These are phyloP conservation scores for Protosalanx chinensis DNA, from an alignment of 2,797 vertebrate species.

Conservation along the genomic window DNA sequence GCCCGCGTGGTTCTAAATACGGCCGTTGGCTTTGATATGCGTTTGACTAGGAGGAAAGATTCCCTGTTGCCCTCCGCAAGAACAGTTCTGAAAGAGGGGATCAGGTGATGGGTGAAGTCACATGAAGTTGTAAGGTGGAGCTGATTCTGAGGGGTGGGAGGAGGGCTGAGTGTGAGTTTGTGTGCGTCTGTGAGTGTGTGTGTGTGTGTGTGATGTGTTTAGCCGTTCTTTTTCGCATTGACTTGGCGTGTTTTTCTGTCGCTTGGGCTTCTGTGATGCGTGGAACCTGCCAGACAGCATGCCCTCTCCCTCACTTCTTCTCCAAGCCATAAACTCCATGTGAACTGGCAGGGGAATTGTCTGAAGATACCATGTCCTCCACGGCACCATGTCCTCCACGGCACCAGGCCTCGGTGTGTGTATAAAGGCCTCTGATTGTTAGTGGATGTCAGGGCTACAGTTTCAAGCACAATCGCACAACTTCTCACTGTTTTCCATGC, in stretches of 20 bases:
- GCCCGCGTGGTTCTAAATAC: not conserved
- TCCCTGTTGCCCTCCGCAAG: constrained; percentile 38
- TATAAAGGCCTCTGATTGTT: constrained; percentile 27
- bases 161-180: constrained; percentile 1
- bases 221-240: not conserved
- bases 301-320: constrained; percentile 55
- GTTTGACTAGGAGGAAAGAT: constrained; percentile 49
- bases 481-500: not conserved
- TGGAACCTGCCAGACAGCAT: constrained; percentile 45
- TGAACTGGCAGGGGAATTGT: constrained; percentile 43
- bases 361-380: constrained; percentile 51
- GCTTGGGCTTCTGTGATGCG: constrained; percentile 22
- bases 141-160: constrained; percentile 44
- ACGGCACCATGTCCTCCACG: constrained; percentile 59
- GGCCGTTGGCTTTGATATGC: constrained; percentile 31
- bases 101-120: constrained; percentile 69
- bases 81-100: constrained; percentile 53
- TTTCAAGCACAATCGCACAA: not conserved
- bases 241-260: constrained; percentile 8
- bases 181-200: constrained; percentile 27
- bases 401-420: constrained; percentile 44
- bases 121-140: constrained; percentile 71
- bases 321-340: constrained; percentile 51
- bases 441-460: constrained; percentile 40
- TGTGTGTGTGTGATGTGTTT: not conserved